Percentiles rank a stretch among this genome's conserved stretches.
phyloP scores from a whole-genome alignment of 2,888 invertebrate species.

The Eubasilissa splendida region DNA sequence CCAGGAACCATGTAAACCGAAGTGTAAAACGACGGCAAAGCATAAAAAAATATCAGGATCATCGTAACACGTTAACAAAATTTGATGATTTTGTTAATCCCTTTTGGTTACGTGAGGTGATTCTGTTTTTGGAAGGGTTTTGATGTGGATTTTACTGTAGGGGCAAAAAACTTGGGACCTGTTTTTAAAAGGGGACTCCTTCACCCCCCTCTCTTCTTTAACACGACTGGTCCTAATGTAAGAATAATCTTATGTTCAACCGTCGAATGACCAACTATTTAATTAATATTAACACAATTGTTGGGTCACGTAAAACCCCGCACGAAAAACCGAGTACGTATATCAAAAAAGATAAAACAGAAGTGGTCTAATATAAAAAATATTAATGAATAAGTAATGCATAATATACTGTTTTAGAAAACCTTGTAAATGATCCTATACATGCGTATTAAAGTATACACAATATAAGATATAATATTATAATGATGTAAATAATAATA shows the following conservation, averaged over 20 bases:
- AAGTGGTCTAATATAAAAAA: too few relatives aligned
- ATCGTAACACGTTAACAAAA: too few relatives aligned
- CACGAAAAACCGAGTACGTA: too few relatives aligned
- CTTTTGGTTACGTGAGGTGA: background rate
- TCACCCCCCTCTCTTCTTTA: conserved; percentile 38
- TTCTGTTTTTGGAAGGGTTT: conserved; percentile 8
- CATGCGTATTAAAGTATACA: too few relatives aligned
- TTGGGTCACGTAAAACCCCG: too few relatives aligned
- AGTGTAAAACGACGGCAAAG: background rate
- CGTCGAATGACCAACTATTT: conserved; percentile 4
- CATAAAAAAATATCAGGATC: background rate
- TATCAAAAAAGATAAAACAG: too few relatives aligned
- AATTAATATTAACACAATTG: background rate
- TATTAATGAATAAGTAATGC: too few relatives aligned
- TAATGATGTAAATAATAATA: too few relatives aligned
- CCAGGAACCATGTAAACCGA: conserved; percentile 40
- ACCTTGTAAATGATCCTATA: too few relatives aligned
- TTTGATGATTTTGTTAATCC: background rate
- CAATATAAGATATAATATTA: too few relatives aligned
- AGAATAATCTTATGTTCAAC: conserved; percentile 40
- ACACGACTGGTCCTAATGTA: conserved; percentile 40
- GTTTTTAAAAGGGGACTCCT: conserved; percentile 55
- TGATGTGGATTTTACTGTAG: conserved; percentile 44
- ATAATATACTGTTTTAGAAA: too few relatives aligned
- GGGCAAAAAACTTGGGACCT: conserved; percentile 58